Evolutionary conservation across 1,140 invertebrate species (phyloP).

Genomic region (Bombus superbus): DNA sequence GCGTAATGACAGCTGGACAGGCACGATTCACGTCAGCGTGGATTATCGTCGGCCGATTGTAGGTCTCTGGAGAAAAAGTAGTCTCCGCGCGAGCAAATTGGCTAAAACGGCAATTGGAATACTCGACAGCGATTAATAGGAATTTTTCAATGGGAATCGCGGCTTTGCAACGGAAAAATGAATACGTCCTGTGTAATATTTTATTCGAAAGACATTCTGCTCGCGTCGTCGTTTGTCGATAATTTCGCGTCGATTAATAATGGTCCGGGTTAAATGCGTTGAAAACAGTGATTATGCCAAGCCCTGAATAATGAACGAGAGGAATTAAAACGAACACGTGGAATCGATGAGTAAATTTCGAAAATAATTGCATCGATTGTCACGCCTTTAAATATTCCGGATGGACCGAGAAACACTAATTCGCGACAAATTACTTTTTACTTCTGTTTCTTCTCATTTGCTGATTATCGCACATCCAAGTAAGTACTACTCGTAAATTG

Average conservation of each 20-base stretch:
- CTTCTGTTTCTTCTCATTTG: background rate
- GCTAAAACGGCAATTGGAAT: too few species aligned
- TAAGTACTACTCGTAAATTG: background rate
- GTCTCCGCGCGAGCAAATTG: background rate
- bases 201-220: background rate
- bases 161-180: too few species aligned
- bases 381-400: background rate
- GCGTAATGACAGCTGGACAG: slow-evolving; percentile 55
- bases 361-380: slow-evolving; percentile 27
- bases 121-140: background rate
- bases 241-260: background rate
- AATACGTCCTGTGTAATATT: background rate
- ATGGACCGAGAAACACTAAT: slow-evolving; percentile 7
- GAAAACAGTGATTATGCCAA: background rate
- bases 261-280: background rate
- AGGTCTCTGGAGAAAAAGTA: slow-evolving; percentile 28
- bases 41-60: slow-evolving; percentile 32
- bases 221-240: background rate
- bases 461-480: background rate
- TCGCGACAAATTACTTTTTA: background rate
- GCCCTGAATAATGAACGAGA: background rate
- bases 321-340: background rate
- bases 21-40: slow-evolving; percentile 35
- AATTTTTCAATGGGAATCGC: background rate
- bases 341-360: background rate